Conservation (phyloP, 2,888 invertebrate species). For the Pristionchus fissidentatus region DNA sequence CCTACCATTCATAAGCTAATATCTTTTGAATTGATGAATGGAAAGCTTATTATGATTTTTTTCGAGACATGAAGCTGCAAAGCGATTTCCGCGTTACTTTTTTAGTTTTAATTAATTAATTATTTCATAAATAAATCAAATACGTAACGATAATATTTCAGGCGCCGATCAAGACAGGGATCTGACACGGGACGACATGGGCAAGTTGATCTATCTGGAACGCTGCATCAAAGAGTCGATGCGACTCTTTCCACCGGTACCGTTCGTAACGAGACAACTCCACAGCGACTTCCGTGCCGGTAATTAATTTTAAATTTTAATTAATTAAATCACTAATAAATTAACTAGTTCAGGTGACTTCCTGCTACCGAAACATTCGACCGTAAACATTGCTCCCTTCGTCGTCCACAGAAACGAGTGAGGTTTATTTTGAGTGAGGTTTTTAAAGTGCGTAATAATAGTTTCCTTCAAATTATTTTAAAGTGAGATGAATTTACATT, state of each 20-base stretch:
- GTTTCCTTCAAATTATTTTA: neutral
- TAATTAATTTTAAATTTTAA: neutral
- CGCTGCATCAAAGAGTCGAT: neutral
- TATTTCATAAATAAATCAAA: too few relatives aligned
- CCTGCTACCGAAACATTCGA: neutral
- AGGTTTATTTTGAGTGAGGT: neutral
- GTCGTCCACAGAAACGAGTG: neutral
- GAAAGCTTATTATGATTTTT: too few relatives aligned
- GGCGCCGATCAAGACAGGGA: neutral
- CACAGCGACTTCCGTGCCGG: neutral
- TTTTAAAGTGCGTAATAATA: too few relatives aligned
- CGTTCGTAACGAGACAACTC: neutral
- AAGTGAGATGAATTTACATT: neutral
- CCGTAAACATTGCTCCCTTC: neutral
- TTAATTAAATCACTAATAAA: neutral
- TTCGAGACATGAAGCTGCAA: too few relatives aligned
- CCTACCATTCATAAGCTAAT: too few relatives aligned
- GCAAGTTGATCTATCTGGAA: neutral
- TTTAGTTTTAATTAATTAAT: too few relatives aligned
- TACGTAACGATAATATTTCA: too few relatives aligned
- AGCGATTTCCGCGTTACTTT: too few relatives aligned
- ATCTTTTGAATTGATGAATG: too few relatives aligned
- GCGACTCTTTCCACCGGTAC: neutral
- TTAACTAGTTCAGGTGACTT: neutral
- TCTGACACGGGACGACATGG: neutral